These are phyloP conservation scores for Steatocranus sp. DNA, from an alignment of 2,797 vertebrate genomes.

Conservation along the genomic window DNA sequence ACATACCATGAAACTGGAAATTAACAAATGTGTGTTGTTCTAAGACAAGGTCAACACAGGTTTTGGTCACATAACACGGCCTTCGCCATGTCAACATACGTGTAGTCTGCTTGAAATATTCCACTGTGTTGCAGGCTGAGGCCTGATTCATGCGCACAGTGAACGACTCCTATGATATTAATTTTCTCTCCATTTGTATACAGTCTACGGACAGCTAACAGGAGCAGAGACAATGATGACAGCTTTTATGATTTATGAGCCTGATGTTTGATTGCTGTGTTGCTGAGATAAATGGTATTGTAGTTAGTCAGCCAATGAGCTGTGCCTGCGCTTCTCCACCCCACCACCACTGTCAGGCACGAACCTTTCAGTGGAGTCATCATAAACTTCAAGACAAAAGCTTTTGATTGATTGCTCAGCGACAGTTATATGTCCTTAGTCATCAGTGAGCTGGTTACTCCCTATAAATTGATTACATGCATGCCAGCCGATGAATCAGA, in stretches of 20 bases:
- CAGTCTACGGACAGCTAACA: slow-evolving; percentile 26
- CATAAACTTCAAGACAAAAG: slow-evolving; percentile 31
- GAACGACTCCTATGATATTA: slow-evolving; percentile 44
- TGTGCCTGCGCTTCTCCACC: neutral
- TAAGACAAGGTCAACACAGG: neutral
- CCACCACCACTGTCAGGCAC: neutral
- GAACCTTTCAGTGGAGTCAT: slow-evolving; percentile 24
- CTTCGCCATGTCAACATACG: neutral
- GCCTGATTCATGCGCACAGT: slow-evolving; percentile 16
- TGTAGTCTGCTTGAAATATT: slow-evolving; percentile 30
- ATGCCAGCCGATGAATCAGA: slow-evolving; percentile 11
- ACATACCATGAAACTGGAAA: neutral
- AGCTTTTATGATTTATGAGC: slow-evolving; percentile 56
- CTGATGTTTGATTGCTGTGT: slow-evolving; percentile 40
- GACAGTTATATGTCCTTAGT: slow-evolving; percentile 36
- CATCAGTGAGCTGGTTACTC: slow-evolving; percentile 23
- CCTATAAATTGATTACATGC: slow-evolving; percentile 36
- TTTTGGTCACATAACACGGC: neutral
- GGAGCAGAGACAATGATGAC: slow-evolving; percentile 25
- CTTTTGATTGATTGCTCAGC: slow-evolving; percentile 56
- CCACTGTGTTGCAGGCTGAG: slow-evolving; percentile 8
- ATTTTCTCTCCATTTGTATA: slow-evolving; percentile 44
- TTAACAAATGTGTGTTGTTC: neutral
- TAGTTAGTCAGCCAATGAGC: slow-evolving; percentile 54
- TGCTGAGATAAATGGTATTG: slow-evolving; percentile 59